phyloP scores from a whole-genome alignment of 1,140 invertebrate species.

The Drosophila mauritiana region DNA sequence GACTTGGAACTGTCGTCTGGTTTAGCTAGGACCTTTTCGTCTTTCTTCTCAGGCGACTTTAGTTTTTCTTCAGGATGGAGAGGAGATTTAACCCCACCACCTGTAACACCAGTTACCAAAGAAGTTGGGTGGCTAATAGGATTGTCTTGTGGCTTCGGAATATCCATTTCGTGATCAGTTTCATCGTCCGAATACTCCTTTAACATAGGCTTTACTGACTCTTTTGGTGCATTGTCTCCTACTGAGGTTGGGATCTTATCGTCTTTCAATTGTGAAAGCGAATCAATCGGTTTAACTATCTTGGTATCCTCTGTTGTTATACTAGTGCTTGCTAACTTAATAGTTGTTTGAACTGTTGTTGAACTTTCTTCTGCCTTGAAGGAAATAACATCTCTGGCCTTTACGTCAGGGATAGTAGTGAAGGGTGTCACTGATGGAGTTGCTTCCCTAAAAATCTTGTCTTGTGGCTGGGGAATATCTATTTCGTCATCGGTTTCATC shows the following conservation, averaged over 20 bases:
- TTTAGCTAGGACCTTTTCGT: not conserved
- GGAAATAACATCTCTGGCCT: not conserved
- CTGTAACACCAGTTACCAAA: not conserved
- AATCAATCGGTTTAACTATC: not conserved
- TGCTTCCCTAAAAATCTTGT: not conserved
- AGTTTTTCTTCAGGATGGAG: not conserved
- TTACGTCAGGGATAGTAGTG: no score
- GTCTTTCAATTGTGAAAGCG: not conserved
- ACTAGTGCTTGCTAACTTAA: not conserved
- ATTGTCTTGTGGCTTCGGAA: not conserved
- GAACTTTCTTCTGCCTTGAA: slow-evolving; percentile 11
- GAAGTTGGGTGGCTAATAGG: not conserved
- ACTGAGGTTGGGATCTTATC: not conserved
- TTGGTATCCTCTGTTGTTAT: not conserved
- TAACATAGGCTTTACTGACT: not conserved
- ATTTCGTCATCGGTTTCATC: not conserved
- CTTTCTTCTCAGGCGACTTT: not conserved
- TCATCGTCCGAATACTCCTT: not conserved
- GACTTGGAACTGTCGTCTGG: not conserved
- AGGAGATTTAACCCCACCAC: not conserved
- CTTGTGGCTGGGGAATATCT: not conserved
- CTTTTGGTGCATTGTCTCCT: not conserved
- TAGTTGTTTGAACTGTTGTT: not conserved
- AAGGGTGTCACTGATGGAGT: not conserved
- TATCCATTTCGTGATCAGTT: not conserved